A percentile compares a stretch with the other conserved stretches of the same genome.
Conservation (phyloP, 2,797 vertebrate species). For the Artibeus jamaicensis region DNA sequence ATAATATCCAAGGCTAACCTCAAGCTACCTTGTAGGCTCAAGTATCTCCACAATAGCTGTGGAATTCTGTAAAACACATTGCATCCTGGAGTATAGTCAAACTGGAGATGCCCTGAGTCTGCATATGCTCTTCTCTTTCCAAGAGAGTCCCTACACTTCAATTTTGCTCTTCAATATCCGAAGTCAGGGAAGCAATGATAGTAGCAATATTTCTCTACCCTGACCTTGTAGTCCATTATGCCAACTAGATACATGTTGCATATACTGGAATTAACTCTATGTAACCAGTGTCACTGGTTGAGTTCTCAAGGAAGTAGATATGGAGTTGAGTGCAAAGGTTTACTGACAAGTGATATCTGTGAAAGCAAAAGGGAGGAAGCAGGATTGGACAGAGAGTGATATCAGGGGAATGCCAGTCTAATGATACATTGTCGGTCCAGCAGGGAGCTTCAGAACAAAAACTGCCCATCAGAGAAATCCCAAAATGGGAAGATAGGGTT, state of each 20-base stretch:
- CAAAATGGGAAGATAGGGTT: not conserved
- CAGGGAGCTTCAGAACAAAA: not conserved
- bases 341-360: not conserved
- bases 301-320: not conserved
- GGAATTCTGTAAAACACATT: not conserved
- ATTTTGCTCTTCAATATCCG: not conserved
- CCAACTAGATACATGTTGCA: not conserved
- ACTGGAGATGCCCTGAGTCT: not conserved
- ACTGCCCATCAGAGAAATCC: not conserved
- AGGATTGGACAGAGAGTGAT: not conserved
- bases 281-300: not conserved
- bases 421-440: not conserved
- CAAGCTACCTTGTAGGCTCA: not conserved
- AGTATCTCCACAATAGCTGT: not conserved
- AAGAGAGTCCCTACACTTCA: not conserved
- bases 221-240: not conserved
- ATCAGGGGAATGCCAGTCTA: not conserved
- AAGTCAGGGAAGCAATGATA: not conserved
- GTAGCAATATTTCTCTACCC: not conserved
- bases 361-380: not conserved
- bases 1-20: not conserved
- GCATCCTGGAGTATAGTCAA: not conserved
- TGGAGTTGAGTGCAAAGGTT: not conserved
- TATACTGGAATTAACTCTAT: not conserved
- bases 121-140: not conserved